Evolutionary conservation across 64 coral and sea anemone genomes (phyloP).

Genomic region (Stichodactyla mertensii): DNA sequence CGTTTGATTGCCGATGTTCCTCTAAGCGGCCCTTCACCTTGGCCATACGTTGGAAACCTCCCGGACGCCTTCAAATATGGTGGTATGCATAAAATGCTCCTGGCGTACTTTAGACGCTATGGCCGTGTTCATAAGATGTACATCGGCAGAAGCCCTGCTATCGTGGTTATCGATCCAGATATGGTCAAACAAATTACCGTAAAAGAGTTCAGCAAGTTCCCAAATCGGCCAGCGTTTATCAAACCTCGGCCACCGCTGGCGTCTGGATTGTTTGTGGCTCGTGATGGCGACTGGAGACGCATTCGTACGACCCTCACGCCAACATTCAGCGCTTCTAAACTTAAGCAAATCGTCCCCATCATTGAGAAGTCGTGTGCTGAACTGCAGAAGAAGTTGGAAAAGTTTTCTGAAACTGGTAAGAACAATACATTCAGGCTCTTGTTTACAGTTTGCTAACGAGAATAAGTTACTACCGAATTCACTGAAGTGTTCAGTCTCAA

Average conservation of each 20-base stretch:
- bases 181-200: constrained; percentile 68
- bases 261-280: constrained; percentile 25
- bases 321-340: constrained; percentile 57
- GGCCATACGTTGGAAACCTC: constrained; percentile 53
- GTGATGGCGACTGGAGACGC: constrained; percentile 50
- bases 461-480: too few relatives aligned
- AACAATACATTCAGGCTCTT: not conserved
- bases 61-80: constrained; percentile 47
- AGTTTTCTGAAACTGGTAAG: constrained; percentile 40
- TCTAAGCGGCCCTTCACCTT: constrained; percentile 33
- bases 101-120: constrained; percentile 53
- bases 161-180: constrained; percentile 71
- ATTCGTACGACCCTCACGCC: constrained; percentile 45
- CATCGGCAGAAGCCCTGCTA: constrained; percentile 19
- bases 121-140: constrained; percentile 55
- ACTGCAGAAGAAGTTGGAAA: constrained; percentile 44
- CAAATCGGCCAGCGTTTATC: constrained; percentile 26
- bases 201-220: constrained; percentile 74
- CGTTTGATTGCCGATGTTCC: constrained; percentile 20
- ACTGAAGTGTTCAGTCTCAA: too few relatives aligned
- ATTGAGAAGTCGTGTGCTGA: constrained; percentile 20
- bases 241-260: constrained; percentile 33
- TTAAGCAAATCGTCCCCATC: constrained; percentile 51
- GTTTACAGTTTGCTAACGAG: too few relatives aligned
- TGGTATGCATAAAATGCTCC: constrained; percentile 50